Evolutionary conservation across 2,797 vertebrate species (phyloP), one percentile per base, ranked within the genome.

Genomic region (Danio choprae): DNA sequence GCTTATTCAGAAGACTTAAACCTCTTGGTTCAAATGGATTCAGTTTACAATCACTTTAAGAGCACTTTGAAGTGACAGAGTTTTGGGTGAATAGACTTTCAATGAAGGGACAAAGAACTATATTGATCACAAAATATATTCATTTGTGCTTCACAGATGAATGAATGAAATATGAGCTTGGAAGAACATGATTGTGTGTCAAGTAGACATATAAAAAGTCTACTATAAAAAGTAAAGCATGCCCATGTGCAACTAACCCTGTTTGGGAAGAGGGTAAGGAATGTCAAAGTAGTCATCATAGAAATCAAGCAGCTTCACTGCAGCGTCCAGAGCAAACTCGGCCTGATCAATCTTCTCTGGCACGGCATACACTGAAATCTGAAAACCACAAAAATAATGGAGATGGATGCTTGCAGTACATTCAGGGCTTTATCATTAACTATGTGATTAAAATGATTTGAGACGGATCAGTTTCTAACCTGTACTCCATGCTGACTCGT

Each of bases 261-360:
- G 97, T 90, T 98, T 98, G 20, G 96, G 97, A 11, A 98, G 91
- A 7, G 97, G 96, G 84, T 98, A 99, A 0, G 96, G 95, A 80
- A 98, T 98, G 62, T 90, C 91, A 87, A 97, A 98, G 86, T 95
- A 98, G 84, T 95, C 94, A n/a, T 98, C 96, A 43, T 95, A 98
- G 89, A 98, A 97, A 81, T 98, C 96, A 69, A 97, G 79, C 76
- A 97, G 94, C 84, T 92, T 97, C 51, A 96, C 95, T 0, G 97
- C 97, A 16, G 94, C 93, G 11, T 96, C 91, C 90, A 98, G 84
- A 0, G 96, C 95, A 62, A 94, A 97, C 29, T 89, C 84, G 0
- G 96, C 94, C 88, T 98, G 96, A 58, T 93, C 69, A 11, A 97
- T 96, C 90, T 96, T 97, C 77, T 97, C 95, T 40, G 96, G 93